A percentile compares a stretch with the other conserved stretches of the same genome.
Conservation (phyloP, 2,797 vertebrate species). For the Prunella strophiata region DNA sequence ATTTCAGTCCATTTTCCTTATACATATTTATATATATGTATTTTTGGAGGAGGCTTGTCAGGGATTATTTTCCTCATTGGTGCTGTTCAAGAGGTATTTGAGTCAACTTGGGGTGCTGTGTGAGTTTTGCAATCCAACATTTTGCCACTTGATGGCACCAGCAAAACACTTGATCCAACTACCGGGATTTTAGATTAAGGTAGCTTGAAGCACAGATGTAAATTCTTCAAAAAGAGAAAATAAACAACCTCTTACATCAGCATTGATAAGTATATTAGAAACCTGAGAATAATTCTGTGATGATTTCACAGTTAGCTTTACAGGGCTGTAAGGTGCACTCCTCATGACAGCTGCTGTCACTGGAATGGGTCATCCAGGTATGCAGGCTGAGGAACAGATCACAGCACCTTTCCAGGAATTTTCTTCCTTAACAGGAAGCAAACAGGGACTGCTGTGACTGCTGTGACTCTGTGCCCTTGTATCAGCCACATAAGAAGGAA, state of each 20-base stretch:
- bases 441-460: neutral
- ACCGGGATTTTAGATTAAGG: fast-evolving
- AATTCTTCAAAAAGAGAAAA: neutral
- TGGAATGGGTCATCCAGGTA: neutral
- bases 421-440: neutral
- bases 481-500: neutral
- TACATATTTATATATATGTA: neutral
- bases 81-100: neutral
- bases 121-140: slow-evolving; percentile 7
- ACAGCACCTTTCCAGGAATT: neutral
- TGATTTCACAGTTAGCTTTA: neutral
- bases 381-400: neutral
- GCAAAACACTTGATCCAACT: neutral
- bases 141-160: slow-evolving; percentile 74
- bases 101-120: neutral
- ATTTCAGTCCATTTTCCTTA: neutral
- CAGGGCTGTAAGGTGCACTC: neutral
- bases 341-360: fast-evolving
- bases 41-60: neutral
- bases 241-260: neutral
- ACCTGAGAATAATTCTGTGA: neutral
- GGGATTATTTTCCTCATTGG: neutral
- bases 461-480: neutral
- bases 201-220: neutral
- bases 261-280: neutral